Conservation (phyloP, 2,797 vertebrate species). For the Trichosurus vulpecula region DNA sequence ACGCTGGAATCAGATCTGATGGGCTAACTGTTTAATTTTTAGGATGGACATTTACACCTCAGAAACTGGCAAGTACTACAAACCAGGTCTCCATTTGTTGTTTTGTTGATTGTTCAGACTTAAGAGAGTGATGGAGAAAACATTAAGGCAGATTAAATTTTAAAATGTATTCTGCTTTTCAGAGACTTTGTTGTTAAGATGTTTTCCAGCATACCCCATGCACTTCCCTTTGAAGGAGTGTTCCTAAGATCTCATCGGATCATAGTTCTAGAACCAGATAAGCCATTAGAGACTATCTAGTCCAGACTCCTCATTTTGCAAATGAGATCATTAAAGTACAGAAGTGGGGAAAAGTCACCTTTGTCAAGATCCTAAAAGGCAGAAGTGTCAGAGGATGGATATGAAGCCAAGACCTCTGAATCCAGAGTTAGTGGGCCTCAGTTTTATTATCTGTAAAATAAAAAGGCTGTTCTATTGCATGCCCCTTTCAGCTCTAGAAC, state of each 20-base stretch:
- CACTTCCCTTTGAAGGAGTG: not conserved
- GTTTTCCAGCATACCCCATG: not conserved
- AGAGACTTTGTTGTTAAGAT: not conserved
- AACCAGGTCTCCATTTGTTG: not conserved
- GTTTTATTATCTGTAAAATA: not conserved
- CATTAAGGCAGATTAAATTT: not conserved
- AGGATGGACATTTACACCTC: not conserved
- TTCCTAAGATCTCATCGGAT: not conserved
- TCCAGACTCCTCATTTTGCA: not conserved
- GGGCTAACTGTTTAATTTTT: not conserved
- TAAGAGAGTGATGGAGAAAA: not conserved
- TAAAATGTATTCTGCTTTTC: not conserved
- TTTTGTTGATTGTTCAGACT: not conserved
- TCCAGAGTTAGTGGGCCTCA: constrained; percentile 11
- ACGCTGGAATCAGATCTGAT: not conserved
- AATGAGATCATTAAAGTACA: not conserved
- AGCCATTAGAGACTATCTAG: not conserved
- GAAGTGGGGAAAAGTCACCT: not conserved
- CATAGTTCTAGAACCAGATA: not conserved
- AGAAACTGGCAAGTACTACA: not conserved
- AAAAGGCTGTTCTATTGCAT: not conserved
- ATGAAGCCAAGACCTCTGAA: not conserved
- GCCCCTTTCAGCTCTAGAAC: not conserved
- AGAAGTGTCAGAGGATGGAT: not conserved
- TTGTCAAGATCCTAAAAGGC: not conserved